These are phyloP conservation scores for Esox niger DNA, from an alignment of 2,113 vertebrate species.

Conservation along the genomic window DNA sequence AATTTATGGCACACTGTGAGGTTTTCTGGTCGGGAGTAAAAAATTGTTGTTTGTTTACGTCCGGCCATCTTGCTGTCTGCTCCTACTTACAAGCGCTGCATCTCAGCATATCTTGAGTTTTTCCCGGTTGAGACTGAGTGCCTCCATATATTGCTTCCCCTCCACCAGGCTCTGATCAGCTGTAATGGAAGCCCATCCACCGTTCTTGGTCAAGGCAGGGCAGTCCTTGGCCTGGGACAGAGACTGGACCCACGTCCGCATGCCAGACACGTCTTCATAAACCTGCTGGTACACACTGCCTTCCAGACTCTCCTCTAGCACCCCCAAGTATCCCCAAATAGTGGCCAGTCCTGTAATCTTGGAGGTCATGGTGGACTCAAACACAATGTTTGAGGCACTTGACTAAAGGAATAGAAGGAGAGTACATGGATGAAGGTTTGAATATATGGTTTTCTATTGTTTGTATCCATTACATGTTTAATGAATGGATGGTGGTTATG, in stretches of 20 bases:
- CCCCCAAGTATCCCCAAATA: conserved; percentile 63
- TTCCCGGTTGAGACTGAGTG: conserved; percentile 55
- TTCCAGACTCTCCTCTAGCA: conserved; percentile 67
- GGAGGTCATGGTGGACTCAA: conserved; percentile 1
- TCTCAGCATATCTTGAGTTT: conserved; percentile 54
- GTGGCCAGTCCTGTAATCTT: conserved; percentile 58
- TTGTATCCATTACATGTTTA: background rate
- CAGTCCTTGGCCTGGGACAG: conserved; percentile 62
- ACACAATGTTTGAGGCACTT: background rate
- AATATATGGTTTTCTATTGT: background rate
- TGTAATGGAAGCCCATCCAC: rapidly evolving
- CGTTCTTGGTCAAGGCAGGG: conserved; percentile 16
- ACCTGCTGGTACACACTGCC: conserved; percentile 64
- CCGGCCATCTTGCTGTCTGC: no score
- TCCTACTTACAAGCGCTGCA: no score
- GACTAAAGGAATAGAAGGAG: conserved; percentile 12
- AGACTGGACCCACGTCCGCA: conserved; percentile 60
- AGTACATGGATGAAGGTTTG: no score
- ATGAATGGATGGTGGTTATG: background rate
- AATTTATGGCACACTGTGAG: no score
- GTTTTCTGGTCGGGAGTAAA: no score
- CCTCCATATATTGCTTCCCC: conserved; percentile 47
- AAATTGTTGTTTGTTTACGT: no score
- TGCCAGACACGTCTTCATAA: conserved; percentile 67
- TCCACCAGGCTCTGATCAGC: conserved; percentile 28